Base-by-base conservation (phyloP, 2,113 vertebrate species). In the Oreotrochilus melanogaster region DNA sequence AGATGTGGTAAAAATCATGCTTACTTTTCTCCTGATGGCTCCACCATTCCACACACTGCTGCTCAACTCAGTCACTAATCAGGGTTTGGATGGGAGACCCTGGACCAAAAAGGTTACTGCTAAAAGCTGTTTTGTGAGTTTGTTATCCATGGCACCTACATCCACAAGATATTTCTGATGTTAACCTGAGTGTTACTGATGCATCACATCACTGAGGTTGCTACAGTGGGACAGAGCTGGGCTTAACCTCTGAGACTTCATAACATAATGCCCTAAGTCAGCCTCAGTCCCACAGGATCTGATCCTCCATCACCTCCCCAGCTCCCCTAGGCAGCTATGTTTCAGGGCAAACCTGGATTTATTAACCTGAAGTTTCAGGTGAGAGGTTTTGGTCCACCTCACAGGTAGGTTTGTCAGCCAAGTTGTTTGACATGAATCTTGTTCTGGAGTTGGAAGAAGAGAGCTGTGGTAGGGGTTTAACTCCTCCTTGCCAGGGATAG, bases 291-390 rank as follows among this genome's bases (percentile, higher is more conserved):
- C 2, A 1, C 11, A 16, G 27, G 3, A 27, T 62, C 76, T 79
- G 82, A 92, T n/a, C 23, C 48, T 88, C 17, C 28, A 14, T 5
- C 43, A 51, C 8, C 10, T 80, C 69, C 39, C 15, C 1, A 12
- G 48, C 42, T 43, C 16, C 23, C 23, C 45, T 21, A n/a, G 12
- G 42, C 53, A 78, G 56, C 7, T 0, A 0, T 69, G 71, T 47
- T 47, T 74, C 47, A 23, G 33, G 82, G 57, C 30, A n/a, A 51
- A 50, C 7, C n/a, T 9, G n/a, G 31, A 7, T 74, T 89, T 78
- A 33, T 42, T 73, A 72, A 69, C 18, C 39, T 0, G 0, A 31
- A 56, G 39, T 60, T 81, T 86, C 64, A 86, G 64, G 27, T 0
- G 2, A 78, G 75, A 92, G 12, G 16, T 18, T 93, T 24, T 64